Percentiles rank a stretch among this genome's conserved stretches.
Conservation (phyloP, 2,797 vertebrate species). For the Perodicticus potto region DNA sequence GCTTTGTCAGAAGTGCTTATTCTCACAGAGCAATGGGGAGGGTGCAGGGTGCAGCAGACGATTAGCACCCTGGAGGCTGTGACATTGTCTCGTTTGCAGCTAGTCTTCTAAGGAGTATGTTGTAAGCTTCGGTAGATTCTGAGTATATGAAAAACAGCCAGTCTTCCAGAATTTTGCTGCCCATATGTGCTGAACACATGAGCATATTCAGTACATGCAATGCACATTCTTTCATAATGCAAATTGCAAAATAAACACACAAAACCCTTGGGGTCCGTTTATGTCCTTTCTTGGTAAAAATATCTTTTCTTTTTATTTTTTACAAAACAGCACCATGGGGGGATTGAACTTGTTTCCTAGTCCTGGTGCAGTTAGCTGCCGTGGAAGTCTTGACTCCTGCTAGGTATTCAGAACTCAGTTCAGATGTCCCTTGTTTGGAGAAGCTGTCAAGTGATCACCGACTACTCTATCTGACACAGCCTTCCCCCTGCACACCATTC, state of each 20-base stretch:
- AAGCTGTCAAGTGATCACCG: neutral
- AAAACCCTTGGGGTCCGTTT: neutral
- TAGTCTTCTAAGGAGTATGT: neutral
- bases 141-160: neutral
- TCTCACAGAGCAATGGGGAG: neutral
- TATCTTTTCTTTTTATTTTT: neutral
- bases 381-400: neutral
- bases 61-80: neutral
- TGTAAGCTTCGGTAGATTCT: neutral
- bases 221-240: conserved; percentile 7
- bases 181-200: neutral
- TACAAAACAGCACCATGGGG: neutral
- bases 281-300: conserved; percentile 16
- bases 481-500: neutral
- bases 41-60: neutral
- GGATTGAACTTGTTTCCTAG: neutral
- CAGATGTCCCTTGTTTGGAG: neutral
- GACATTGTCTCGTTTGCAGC: neutral
- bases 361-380: neutral
- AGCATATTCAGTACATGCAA: neutral
- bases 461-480: neutral
- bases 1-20: neutral
- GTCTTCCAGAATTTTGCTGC: neutral
- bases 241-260: conserved; percentile 10
- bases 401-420: neutral